phyloP scores from a whole-genome alignment of 2,888 invertebrate genomes.

The Muscina levida region DNA sequence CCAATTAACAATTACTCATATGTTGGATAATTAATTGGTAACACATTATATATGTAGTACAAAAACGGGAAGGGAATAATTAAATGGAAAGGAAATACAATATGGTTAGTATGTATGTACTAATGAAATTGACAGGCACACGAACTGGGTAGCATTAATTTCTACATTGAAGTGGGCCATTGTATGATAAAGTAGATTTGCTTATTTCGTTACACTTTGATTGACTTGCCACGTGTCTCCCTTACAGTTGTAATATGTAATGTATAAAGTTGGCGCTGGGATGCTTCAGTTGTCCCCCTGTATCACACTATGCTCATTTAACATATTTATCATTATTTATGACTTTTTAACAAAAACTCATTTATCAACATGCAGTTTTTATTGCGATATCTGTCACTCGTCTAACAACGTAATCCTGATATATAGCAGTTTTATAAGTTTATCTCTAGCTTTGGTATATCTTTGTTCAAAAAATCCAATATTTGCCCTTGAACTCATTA shows the following conservation, averaged over 20 bases:
- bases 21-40: conserved; percentile 4
- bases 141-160: no score
- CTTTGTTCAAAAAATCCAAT: no score
- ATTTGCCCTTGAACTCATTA: conserved; percentile 33
- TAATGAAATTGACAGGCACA: no score
- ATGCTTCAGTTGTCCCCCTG: not conserved
- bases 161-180: no score
- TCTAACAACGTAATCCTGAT: not conserved
- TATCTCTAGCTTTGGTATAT: no score
- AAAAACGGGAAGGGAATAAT: not conserved
- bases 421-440: conserved; percentile 17
- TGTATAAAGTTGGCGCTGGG: not conserved
- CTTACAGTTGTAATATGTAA: no score
- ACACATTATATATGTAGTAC: no score
- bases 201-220: no score
- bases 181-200: no score
- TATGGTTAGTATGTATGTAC: no score
- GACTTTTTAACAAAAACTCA: conserved; percentile 10
- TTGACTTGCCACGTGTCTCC: conserved; percentile 4
- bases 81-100: not conserved
- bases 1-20: not conserved
- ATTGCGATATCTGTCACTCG: conserved; percentile 2
- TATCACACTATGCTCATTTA: not conserved
- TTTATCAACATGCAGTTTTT: conserved; percentile 17
- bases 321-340: conserved; percentile 3